Evolutionary conservation across 2,888 invertebrate genomes (phyloP).

Genomic region (Amblyjoppa fuscipennis): DNA sequence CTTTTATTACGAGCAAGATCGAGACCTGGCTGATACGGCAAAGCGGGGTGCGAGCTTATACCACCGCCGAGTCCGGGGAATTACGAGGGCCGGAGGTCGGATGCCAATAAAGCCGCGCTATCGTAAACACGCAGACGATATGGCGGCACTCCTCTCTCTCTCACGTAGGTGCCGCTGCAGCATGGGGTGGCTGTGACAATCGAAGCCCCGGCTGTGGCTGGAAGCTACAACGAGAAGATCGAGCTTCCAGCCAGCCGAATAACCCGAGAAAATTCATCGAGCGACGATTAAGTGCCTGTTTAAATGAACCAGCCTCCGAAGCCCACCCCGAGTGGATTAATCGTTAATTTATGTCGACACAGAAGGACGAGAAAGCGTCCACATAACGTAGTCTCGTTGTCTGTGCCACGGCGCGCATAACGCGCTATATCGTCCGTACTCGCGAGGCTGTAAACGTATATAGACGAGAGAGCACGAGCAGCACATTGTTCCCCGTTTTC

Average conservation of each 20-base stretch:
- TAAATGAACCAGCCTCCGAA: slow-evolving; percentile 17
- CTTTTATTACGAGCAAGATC: slow-evolving; percentile 4
- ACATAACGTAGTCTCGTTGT: background rate
- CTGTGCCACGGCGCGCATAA: slow-evolving; percentile 5
- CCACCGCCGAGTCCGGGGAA: background rate
- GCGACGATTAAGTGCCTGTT: slow-evolving; percentile 13
- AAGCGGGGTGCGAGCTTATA: background rate
- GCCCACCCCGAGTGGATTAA: background rate
- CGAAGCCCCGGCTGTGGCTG: slow-evolving; percentile 12
- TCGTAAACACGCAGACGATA: slow-evolving; percentile 57
- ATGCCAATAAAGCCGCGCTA: slow-evolving; percentile 57
- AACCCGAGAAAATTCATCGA: slow-evolving; percentile 23
- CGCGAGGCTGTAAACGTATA: background rate
- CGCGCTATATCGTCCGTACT: background rate
- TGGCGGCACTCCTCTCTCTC: slow-evolving; percentile 14
- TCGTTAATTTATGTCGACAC: slow-evolving; percentile 19
- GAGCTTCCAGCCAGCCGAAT: background rate
- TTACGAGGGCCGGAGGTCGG: slow-evolving; percentile 46
- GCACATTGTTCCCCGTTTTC: background rate
- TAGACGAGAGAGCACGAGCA: background rate
- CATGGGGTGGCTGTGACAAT: background rate
- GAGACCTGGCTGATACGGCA: background rate
- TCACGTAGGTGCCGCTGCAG: background rate
- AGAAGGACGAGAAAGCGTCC: background rate
- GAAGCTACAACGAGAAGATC: background rate